Evolutionary conservation across 2,888 invertebrate genomes (phyloP), one percentile per base, ranked within the genome.

Genomic region (Tortricodes alternella): DNA sequence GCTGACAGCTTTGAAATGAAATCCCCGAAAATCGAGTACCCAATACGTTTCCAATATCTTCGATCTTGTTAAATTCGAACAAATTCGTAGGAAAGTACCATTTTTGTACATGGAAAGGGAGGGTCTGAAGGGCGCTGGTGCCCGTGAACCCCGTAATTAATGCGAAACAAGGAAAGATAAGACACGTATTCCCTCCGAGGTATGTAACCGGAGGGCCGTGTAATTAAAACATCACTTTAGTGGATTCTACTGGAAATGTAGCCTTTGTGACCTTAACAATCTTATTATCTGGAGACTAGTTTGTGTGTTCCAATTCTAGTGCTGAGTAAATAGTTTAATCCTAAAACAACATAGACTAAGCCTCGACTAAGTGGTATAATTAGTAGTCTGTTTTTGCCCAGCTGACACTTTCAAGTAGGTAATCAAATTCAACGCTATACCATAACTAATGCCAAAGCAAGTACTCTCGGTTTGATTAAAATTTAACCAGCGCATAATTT

Each of bases 121-220:
- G 73, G 76, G 59, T 46, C 65, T 51, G 29, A 59, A 48, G 41
- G 51, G 53, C 11, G 29, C 11, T 29, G 11, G 29, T 29, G 60
- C 56, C 61, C 63, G 64, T 61, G 65, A 58, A 64, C 69, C 70
- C 68, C 69, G 77, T 82, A 84, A 84, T 83, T 83, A 82, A 80
- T 82, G 80, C 73, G 72, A 79, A 80, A 82, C 81, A 83, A 75
- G 75, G 67, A 72, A 78, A 80, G 81, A 81, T 80, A 82, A 60
- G 80, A 77, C 67, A 74, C 71, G 76, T 71, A 75, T 75, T 71
- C 71, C 72, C 66, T 68, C 37, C 60, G 69, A 73, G 74, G 74
- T 76, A 72, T 72, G 74, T 71, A 74, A 62, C 72, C 72, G 66
- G 64, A 72, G 70, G 68, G 55, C 67, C 78, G 81, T 74, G 69